phyloP scores from a whole-genome alignment of 1,140 invertebrate species.

The Bombus pascuorum region DNA sequence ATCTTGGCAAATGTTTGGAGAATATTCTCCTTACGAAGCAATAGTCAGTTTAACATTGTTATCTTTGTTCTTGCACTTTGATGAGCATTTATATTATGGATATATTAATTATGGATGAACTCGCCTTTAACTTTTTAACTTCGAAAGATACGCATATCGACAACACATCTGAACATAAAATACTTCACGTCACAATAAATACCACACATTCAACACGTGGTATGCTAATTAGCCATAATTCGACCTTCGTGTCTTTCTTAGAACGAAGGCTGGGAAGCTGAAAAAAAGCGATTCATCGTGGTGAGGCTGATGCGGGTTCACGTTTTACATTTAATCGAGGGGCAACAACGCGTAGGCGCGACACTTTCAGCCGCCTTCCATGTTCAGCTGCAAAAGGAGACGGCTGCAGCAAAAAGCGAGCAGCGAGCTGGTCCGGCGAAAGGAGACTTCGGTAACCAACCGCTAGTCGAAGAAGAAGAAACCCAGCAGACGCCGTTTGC shows the following conservation, averaged over 20 bases:
- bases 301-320: neutral
- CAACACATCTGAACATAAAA: neutral
- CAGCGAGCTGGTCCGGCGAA: neutral
- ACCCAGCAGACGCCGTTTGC: constrained; percentile 12
- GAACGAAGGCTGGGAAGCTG: neutral
- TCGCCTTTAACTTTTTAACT: no score
- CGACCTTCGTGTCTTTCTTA: constrained; percentile 6
- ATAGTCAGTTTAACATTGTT: no score
- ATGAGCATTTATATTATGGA: no score
- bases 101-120: no score
- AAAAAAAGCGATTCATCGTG: neutral
- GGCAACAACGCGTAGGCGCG: constrained; percentile 10
- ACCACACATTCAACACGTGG: neutral
- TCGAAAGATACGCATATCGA: no score
- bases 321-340: constrained; percentile 15
- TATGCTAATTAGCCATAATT: neutral
- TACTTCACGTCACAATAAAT: neutral
- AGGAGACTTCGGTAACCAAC: constrained; percentile 15
- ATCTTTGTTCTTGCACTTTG: no score
- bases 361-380: constrained; percentile 22
- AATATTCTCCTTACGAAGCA: no score
- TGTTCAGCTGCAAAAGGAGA: constrained; percentile 31
- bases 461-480: constrained; percentile 18
- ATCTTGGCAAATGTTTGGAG: neutral
- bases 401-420: constrained; percentile 22